These are phyloP conservation scores for Globicephala melas DNA, from an alignment of 2,113 vertebrate genomes.

Conservation along the genomic window DNA sequence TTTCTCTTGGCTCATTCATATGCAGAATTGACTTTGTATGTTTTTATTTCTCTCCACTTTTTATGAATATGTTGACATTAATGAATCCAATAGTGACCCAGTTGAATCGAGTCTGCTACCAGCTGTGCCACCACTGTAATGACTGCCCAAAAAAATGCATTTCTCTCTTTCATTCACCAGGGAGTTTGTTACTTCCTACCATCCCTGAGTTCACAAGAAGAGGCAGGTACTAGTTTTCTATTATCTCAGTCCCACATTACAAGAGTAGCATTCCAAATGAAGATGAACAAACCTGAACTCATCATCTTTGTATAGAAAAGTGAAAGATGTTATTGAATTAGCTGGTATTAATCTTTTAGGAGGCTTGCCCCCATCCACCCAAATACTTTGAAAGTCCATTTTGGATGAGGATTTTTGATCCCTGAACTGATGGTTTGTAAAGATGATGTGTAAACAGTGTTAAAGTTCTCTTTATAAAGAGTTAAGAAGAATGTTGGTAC, in stretches of 20 bases:
- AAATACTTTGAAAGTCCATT: not conserved
- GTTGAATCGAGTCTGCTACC: not conserved
- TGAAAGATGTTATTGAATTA: not conserved
- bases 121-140: not conserved
- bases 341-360: not conserved
- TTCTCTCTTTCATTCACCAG: not conserved
- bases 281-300: not conserved
- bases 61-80: not conserved
- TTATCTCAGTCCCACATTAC: not conserved
- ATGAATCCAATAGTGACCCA: constrained; percentile 33
- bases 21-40: not conserved
- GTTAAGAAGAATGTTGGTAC: not conserved
- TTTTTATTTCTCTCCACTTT: constrained; percentile 15
- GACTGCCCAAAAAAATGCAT: not conserved
- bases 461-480: not conserved
- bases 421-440: not conserved
- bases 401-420: not conserved
- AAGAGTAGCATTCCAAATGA: not conserved
- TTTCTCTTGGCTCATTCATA: constrained; percentile 13
- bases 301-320: not conserved
- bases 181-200: not conserved
- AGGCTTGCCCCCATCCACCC: not conserved
- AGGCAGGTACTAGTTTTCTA: not conserved
- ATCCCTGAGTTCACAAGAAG: not conserved
- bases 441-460: not conserved